Conservation (phyloP, 2,888 invertebrate genomes). For the Eupithecia subumbrata region DNA sequence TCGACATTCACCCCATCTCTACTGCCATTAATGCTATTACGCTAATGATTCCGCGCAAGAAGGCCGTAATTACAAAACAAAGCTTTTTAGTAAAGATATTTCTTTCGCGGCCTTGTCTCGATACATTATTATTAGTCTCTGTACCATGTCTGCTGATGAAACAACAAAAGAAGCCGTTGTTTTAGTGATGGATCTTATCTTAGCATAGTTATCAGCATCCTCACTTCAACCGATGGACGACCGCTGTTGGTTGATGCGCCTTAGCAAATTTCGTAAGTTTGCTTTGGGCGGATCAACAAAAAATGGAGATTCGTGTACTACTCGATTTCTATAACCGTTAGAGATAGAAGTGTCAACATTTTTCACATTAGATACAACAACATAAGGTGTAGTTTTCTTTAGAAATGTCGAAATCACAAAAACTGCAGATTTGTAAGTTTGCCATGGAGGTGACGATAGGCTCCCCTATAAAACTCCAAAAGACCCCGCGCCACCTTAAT, state of each 20-base stretch:
- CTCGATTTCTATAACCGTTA: too few species aligned
- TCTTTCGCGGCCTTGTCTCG: constrained; percentile 48
- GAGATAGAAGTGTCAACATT: too few species aligned
- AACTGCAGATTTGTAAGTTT: too few species aligned
- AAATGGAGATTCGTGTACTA: too few species aligned
- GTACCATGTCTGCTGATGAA: neutral
- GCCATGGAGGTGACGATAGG: too few species aligned
- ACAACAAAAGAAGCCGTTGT: neutral
- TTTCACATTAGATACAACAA: too few species aligned
- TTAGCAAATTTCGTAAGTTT: too few species aligned
- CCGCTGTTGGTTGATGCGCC: too few species aligned
- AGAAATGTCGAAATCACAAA: too few species aligned
- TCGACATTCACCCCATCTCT: constrained; percentile 48
- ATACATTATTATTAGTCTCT: constrained; percentile 8
- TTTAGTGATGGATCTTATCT: neutral
- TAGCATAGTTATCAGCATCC: too few species aligned
- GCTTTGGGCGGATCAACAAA: too few species aligned
- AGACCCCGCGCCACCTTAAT: neutral
- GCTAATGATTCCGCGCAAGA: constrained; percentile 71
- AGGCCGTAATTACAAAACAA: constrained; percentile 78
- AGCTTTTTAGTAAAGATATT: constrained; percentile 77
- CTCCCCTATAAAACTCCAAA: neutral
- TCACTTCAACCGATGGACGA: neutral
- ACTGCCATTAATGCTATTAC: constrained; percentile 74
- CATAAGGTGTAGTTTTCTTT: too few species aligned